Base-by-base conservation (phyloP, 2,797 vertebrate genomes). In the Sebastes dallii region DNA sequence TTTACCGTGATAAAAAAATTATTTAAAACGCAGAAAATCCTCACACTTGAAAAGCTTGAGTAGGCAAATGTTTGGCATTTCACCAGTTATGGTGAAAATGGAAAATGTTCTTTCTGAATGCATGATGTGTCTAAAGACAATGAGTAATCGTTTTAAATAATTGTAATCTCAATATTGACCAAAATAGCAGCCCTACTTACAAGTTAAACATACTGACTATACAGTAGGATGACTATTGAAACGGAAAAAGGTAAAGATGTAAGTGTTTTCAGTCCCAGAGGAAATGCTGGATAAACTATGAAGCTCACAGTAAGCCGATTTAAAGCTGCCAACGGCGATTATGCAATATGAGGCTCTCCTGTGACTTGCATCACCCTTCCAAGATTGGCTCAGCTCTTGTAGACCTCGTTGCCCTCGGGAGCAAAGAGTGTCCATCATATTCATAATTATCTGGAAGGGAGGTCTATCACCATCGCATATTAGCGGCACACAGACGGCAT, bases 371-470 rank as follows among this genome's bases (percentile, higher is more conserved):
- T 88, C 82, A 77, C 82, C 91, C 87, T 60, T 80, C 80, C 25
- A 4, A 89, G 88, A 92, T 91, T 89, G 89, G 83, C 85, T 85
- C 54, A 20, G 83, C 89, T 86, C 91, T 82, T 27, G 27, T 22
- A 88, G 91, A 89, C 92, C 90, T 81, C 4, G 64, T 46, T 84
- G 78, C 86, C 89, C 86, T 66, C 58, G 25, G 86, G 89, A 88
- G 77, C 81, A 81, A 77, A 86, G 85, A 77, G 82, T 85, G 84
- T 93, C 88, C 85, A 88, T 92, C 90, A 89, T 83, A 82, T 89
- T 85, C 84, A 29, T 91, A 91, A 94, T 93, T 91, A 92, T 86
- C 87, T 75, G 68, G 82, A 82, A 79, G 83, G 78, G 85, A 88
- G 85, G 81, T 91, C 87, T 80, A 88, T 91, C 88, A 82, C 74